Conservation (phyloP, 2,797 vertebrate species). For the Odontamblyopus lacepedii region DNA sequence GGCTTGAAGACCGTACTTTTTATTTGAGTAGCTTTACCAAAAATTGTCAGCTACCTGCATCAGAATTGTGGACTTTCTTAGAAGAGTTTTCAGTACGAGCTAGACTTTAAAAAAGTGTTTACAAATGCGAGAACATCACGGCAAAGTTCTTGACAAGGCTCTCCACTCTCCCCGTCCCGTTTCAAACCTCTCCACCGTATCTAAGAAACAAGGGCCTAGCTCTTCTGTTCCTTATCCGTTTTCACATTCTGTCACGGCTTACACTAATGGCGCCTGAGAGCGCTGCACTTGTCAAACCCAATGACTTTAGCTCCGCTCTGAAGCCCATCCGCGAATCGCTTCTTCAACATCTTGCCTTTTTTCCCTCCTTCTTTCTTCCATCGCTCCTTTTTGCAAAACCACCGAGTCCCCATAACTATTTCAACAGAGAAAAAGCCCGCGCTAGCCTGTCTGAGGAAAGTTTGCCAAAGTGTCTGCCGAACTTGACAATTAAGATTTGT, state of each 20-base stretch:
- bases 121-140: slow-evolving; percentile 43
- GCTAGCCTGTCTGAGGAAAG: slow-evolving; percentile 71
- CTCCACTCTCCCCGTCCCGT: slow-evolving; percentile 53
- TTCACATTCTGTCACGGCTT: slow-evolving; percentile 54
- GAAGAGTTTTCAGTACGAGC: slow-evolving; percentile 42
- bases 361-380: slow-evolving; percentile 1
- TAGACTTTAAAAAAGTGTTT: slow-evolving; percentile 48
- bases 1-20: too few relatives aligned
- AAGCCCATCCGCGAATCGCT: slow-evolving; percentile 75
- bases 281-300: slow-evolving; percentile 72
- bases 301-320: slow-evolving; percentile 66
- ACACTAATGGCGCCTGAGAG: slow-evolving; percentile 72
- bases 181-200: slow-evolving; percentile 61
- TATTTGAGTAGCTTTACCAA: too few relatives aligned
- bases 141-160: slow-evolving; percentile 48
- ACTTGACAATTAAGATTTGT: slow-evolving; percentile 60
- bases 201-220: slow-evolving; percentile 49
- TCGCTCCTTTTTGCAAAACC: slow-evolving; percentile 59
- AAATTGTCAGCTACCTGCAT: neutral
- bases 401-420: slow-evolving; percentile 71
- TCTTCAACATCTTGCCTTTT: slow-evolving; percentile 66
- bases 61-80: slow-evolving; percentile 5
- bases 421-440: slow-evolving; percentile 64
- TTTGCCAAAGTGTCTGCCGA: slow-evolving; percentile 69
- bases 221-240: slow-evolving; percentile 62